A percentile compares a stretch with the other conserved stretches of the same genome.
These are phyloP conservation scores for Alligator mississippiensis DNA, from an alignment of 2,113 vertebrate species.

Conservation along the genomic window DNA sequence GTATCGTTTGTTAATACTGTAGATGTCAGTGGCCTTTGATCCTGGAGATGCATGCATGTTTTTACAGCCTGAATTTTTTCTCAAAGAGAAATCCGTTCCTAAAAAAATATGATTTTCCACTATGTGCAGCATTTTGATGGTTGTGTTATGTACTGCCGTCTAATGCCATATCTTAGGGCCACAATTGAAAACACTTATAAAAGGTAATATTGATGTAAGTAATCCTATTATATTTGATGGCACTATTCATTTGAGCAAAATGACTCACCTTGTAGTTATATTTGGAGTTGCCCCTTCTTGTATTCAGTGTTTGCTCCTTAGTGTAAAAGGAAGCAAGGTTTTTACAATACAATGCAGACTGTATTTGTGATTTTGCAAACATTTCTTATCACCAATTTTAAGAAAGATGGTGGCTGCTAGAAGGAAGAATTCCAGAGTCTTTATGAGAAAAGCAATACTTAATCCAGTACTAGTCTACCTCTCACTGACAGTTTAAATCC, in stretches of 20 bases:
- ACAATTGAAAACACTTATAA: rapidly evolving
- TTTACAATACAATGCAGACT: neutral
- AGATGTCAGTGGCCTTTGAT: conserved; percentile 18
- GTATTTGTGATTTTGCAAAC: neutral
- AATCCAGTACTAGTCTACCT: neutral
- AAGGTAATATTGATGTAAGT: neutral
- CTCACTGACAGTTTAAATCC: conserved; percentile 39
- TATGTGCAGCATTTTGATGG: neutral
- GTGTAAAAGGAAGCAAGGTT: neutral
- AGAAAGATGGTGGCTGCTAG: neutral
- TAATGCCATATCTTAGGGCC: neutral
- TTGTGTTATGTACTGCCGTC: neutral
- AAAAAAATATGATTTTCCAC: neutral
- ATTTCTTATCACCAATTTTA: neutral
- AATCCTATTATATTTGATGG: neutral
- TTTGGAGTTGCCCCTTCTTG: neutral
- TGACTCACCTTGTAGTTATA: neutral
- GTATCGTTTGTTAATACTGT: conserved; percentile 38
- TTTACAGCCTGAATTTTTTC: conserved; percentile 20
- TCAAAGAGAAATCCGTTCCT: neutral
- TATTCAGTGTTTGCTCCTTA: neutral
- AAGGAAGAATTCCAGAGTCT: neutral
- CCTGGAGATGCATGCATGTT: neutral
- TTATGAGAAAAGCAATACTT: neutral
- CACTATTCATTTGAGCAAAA: neutral